phyloP scores from a whole-genome alignment of 1,140 invertebrate genomes.

The Nasonia giraulti region DNA sequence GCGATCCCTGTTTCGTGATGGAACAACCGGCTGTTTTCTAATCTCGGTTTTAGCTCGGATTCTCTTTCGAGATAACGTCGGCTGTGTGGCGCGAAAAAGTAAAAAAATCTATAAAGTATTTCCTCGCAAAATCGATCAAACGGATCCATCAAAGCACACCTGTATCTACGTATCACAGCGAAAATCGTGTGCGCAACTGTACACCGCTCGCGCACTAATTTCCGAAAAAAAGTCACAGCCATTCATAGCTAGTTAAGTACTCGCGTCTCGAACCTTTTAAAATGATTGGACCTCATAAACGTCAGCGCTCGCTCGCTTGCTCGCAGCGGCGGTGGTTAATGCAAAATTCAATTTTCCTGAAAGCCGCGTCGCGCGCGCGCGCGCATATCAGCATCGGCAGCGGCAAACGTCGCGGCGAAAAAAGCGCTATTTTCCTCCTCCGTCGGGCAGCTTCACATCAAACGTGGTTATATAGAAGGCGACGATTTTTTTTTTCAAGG shows the following conservation, averaged over 20 bases:
- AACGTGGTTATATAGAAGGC: neutral
- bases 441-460: neutral
- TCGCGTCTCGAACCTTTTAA: constrained; percentile 21
- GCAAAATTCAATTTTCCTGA: constrained; percentile 46
- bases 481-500: neutral
- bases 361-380: neutral
- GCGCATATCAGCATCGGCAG: no score
- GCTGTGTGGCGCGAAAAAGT: no score
- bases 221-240: neutral
- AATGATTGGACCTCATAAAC: constrained; percentile 39
- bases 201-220: neutral
- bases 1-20: neutral
- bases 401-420: neutral
- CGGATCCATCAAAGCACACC: no score
- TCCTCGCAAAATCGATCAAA: no score
- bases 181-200: no score
- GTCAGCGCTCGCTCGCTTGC: neutral
- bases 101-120: no score
- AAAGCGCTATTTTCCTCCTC: constrained; percentile 15
- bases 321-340: constrained; percentile 10
- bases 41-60: constrained; percentile 28
- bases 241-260: neutral
- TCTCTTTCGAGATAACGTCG: neutral
- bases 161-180: no score
- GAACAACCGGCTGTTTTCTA: constrained; percentile 18